phyloP scores from a whole-genome alignment of 1,140 invertebrate genomes.

The Tetramorium simillimum region DNA sequence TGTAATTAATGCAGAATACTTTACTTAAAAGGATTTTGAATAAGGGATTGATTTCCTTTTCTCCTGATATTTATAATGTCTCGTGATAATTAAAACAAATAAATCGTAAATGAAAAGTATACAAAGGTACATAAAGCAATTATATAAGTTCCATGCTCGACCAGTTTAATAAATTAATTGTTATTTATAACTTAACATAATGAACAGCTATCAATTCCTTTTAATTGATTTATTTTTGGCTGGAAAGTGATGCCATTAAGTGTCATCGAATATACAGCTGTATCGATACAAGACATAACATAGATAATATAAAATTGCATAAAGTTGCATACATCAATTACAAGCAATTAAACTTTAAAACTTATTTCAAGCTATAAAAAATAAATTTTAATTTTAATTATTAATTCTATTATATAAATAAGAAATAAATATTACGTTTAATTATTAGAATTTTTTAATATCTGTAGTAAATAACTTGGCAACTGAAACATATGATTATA shows the following conservation, averaged over 20 bases:
- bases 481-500: background rate
- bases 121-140: background rate
- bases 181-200: background rate
- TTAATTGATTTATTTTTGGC: slow-evolving; percentile 15
- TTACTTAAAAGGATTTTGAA: background rate
- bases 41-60: background rate
- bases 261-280: background rate
- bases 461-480: background rate
- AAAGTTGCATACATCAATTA: background rate
- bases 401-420: background rate
- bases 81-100: background rate
- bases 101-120: background rate
- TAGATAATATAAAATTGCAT: slow-evolving; percentile 12
- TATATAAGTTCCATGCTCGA: background rate
- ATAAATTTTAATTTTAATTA: background rate
- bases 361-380: background rate
- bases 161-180: background rate
- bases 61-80: background rate
- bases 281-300: background rate
- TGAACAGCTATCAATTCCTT: background rate
- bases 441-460: background rate
- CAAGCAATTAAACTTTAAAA: background rate
- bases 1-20: background rate
- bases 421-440: background rate
- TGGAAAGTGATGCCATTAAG: background rate